Conservation (phyloP, 2,113 vertebrate species). For the Macquaria australasica region DNA sequence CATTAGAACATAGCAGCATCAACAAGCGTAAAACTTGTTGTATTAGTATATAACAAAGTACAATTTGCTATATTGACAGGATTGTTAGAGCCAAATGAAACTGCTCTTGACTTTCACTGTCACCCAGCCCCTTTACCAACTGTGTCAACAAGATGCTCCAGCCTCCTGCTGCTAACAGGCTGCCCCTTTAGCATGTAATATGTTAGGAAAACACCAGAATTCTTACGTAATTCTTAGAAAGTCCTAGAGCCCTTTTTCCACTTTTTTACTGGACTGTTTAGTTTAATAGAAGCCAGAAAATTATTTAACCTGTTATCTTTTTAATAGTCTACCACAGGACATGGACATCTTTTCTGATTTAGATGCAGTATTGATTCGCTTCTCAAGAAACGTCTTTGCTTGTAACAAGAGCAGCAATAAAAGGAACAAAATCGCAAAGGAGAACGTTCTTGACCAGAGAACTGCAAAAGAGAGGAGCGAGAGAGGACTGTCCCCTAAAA, state of each 20-base stretch:
- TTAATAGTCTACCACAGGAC: background rate
- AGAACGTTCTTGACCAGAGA: background rate
- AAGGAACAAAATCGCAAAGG: background rate
- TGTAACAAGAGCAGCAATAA: background rate
- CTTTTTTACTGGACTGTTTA: background rate
- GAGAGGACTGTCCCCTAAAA: background rate
- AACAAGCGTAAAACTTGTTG: background rate
- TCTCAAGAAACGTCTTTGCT: background rate
- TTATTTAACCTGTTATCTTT: background rate
- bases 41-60: background rate
- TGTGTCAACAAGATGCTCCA: constrained; percentile 62
- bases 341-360: background rate
- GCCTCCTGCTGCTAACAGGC: constrained; percentile 27
- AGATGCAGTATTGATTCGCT: background rate
- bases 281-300: background rate
- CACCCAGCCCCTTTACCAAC: constrained; percentile 46
- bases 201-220: constrained; percentile 1
- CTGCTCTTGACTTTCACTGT: constrained; percentile 34
- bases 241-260: background rate
- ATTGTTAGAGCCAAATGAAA: background rate
- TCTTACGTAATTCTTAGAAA: background rate
- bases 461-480: background rate
- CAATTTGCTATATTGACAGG: background rate
- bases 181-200: background rate
- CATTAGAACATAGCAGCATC: background rate